Evolutionary conservation across 2,888 invertebrate genomes (phyloP), one percentile per base, ranked within the genome.

Genomic region (Blastobasis lacticolella): DNA sequence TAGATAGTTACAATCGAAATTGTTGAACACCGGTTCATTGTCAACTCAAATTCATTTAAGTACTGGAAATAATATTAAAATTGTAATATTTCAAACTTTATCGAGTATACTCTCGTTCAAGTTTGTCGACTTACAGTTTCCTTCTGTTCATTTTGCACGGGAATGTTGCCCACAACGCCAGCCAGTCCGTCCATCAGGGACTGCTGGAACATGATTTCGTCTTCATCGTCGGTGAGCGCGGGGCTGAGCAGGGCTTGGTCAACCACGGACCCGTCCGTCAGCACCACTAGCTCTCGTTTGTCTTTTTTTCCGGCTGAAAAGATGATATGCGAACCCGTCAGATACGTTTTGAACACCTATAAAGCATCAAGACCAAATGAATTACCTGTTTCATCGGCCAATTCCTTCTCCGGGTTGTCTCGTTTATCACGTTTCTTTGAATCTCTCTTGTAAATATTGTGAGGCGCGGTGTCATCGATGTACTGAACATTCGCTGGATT

Each of bases 221-320:
- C 83, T 4, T 78, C 75, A 8, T 73, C 71, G 0, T 73, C 68
- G 2, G 60, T 57, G 9, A 87, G 66, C 38, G 83, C 73, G 9
- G 84, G 81, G 49, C 85, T 89, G 0, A 90, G 61, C 10, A 90
- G 77, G 0, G 89, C 87, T 61, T 93, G 92, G 59, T 94, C 93
- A 0, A 93, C 81, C 47, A 94, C 79, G 0, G 92, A 90, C 0
- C 93, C 94, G 57, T 94, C 93, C 0, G 91, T 89, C 5, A 94
- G 69, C 37, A 90, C 87, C 0, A 93, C 86, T 38, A 94, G 71
- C 1, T 92, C 94, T 0, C 94, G 90, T 62, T 94, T 94, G 49
- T 89, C 89, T 49, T 91, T 85, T 65, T 88, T 91, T 45, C 88
- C 90, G 71, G 73, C n/a, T 46, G 46, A 38, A 23, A 23, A 23